These are phyloP conservation scores for Brachionus manjavacas DNA, from an alignment of 1,140 invertebrate species.

Conservation along the genomic window DNA sequence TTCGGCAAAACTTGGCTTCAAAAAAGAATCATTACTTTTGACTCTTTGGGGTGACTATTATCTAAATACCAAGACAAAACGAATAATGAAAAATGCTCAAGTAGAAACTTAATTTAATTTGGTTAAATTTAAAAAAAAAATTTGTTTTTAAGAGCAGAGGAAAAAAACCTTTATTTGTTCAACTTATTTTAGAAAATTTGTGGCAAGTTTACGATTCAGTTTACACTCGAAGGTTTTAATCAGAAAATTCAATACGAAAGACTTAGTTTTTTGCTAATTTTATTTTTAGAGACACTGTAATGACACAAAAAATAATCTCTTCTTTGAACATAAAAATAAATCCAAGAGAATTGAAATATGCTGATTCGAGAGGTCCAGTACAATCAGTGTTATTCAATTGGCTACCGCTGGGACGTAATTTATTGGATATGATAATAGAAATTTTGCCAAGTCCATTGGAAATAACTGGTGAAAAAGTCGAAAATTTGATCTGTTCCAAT, in stretches of 20 bases:
- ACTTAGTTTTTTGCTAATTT: background rate
- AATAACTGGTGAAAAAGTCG: conserved; percentile 71
- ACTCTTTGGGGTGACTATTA: conserved; percentile 94
- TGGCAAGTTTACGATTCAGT: conserved; percentile 60
- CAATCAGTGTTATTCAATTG: conserved; percentile 35
- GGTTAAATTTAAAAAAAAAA: background rate
- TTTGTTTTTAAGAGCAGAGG: conserved; percentile 65
- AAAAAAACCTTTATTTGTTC: conserved; percentile 91
- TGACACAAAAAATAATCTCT: conserved; percentile 36
- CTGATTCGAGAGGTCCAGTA: conserved; percentile 22
- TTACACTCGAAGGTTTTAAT: background rate
- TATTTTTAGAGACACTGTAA: background rate
- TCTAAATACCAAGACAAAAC: conserved; percentile 77
- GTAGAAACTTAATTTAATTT: conserved; percentile 49
- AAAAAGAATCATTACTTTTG: conserved; percentile 64
- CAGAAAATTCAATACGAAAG: background rate
- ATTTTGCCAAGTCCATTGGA: conserved; percentile 74
- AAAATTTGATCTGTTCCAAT: conserved; percentile 68
- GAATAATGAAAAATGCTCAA: conserved; percentile 81
- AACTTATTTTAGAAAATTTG: conserved; percentile 87
- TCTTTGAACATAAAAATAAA: conserved; percentile 25
- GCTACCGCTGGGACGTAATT: conserved; percentile 43
- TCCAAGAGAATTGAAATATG: conserved; percentile 39
- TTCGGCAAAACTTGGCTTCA: conserved; percentile 70
- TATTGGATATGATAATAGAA: conserved; percentile 65